A percentile compares a stretch with the other conserved stretches of the same genome.
phyloP scores from a whole-genome alignment of 2,113 vertebrate genomes.

The Hymenochirus boettgeri region DNA sequence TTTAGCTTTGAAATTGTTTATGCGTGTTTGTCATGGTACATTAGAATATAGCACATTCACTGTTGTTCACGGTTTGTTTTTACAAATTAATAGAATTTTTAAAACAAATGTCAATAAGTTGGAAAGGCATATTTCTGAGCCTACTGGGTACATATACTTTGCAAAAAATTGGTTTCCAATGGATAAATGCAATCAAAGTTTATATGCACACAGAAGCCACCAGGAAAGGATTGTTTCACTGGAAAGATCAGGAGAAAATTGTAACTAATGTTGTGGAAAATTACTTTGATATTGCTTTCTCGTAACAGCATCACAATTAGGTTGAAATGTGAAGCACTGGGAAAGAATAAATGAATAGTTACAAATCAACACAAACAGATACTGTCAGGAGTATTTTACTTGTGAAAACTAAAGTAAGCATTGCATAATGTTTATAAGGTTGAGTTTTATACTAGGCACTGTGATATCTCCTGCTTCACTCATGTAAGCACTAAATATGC shows the following conservation, averaged over 20 bases:
- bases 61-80: constrained; percentile 3
- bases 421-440: constrained; percentile 70
- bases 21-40: constrained; percentile 25
- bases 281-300: constrained; percentile 80
- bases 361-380: constrained; percentile 82
- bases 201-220: constrained; percentile 67
- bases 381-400: constrained; percentile 74
- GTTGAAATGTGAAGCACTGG: constrained; percentile 61
- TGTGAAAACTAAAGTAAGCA: constrained; percentile 67
- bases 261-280: constrained; percentile 82
- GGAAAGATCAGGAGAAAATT: constrained; percentile 74
- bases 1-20: background rate
- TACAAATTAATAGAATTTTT: constrained; percentile 37
- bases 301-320: constrained; percentile 79
- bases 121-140: background rate
- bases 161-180: constrained; percentile 61
- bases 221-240: constrained; percentile 76
- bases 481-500: constrained; percentile 24
- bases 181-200: constrained; percentile 75
- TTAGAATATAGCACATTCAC: constrained; percentile 28
- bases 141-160: constrained; percentile 48
- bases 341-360: constrained; percentile 69
- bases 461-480: constrained; percentile 49
- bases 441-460: constrained; percentile 52
- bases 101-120: constrained; percentile 45